These are phyloP conservation scores for Triops cancriformis DNA, from an alignment of 1,140 invertebrate genomes.

Conservation along the genomic window DNA sequence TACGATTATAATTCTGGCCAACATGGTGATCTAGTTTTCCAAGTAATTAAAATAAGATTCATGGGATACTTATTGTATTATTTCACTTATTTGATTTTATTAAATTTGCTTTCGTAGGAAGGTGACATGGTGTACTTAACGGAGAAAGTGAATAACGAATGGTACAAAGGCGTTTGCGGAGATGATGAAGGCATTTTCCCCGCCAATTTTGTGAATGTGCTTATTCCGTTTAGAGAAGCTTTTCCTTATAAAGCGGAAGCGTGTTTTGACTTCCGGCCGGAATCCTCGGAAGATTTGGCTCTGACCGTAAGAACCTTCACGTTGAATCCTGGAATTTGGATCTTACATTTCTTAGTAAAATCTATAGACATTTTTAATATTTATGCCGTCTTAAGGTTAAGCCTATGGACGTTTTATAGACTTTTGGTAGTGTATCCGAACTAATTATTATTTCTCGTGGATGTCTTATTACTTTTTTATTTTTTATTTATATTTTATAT, in stretches of 20 bases:
- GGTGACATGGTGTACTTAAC: conserved; percentile 19
- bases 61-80: background rate
- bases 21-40: conserved; percentile 24
- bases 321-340: no score
- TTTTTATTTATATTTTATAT: no score
- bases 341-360: no score
- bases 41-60: conserved; percentile 7
- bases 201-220: conserved; percentile 17
- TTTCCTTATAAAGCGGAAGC: conserved; percentile 23
- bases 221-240: background rate
- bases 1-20: conserved; percentile 20
- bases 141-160: conserved; percentile 24
- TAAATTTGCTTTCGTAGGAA: conserved; percentile 18
- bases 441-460: no score
- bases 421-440: no score
- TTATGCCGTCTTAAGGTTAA: no score
- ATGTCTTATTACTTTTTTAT: no score
- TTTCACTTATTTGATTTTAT: background rate
- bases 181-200: conserved; percentile 22
- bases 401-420: no score
- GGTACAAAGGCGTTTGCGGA: background rate
- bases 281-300: conserved; percentile 19
- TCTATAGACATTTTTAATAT: no score
- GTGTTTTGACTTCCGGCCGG: conserved; percentile 19
- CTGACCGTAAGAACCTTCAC: background rate